Evolutionary conservation across 1,140 invertebrate genomes (phyloP).

Genomic region (Himalopsyche phryganea): DNA sequence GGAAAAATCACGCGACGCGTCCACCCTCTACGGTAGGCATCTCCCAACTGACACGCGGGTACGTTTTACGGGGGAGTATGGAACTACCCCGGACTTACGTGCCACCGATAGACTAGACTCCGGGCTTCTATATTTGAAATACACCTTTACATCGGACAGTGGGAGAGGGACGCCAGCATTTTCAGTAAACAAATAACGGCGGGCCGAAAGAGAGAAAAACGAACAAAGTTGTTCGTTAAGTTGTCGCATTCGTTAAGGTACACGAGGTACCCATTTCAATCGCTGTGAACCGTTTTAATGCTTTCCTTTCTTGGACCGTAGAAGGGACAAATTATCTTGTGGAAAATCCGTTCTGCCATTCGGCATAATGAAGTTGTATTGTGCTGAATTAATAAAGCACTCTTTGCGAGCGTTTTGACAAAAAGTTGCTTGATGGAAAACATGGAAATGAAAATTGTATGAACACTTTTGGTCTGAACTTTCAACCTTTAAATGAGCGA

Average conservation of each 20-base stretch:
- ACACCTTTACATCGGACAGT: constrained; percentile 16
- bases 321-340: constrained; percentile 4
- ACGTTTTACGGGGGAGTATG: neutral
- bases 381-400: constrained; percentile 29
- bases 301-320: constrained; percentile 13
- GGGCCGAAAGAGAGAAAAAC: constrained; percentile 13
- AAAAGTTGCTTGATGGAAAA: constrained; percentile 5
- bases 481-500: neutral
- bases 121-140: neutral
- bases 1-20: constrained; percentile 9
- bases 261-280: constrained; percentile 13
- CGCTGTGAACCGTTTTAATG: constrained; percentile 11
- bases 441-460: constrained; percentile 25
- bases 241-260: constrained; percentile 3
- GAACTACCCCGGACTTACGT: constrained; percentile 18
- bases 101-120: constrained; percentile 11
- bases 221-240: constrained; percentile 12
- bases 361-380: constrained; percentile 30
- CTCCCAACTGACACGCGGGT: constrained; percentile 27
- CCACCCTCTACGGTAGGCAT: constrained; percentile 15
- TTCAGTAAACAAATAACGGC: neutral
- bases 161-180: constrained; percentile 2
- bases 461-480: constrained; percentile 17
- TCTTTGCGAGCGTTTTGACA: neutral
- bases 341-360: constrained; percentile 7